Percentiles rank a stretch among this genome's conserved stretches.
These are phyloP conservation scores for Manis javanica DNA, from an alignment of 2,797 vertebrate species.

Conservation along the genomic window DNA sequence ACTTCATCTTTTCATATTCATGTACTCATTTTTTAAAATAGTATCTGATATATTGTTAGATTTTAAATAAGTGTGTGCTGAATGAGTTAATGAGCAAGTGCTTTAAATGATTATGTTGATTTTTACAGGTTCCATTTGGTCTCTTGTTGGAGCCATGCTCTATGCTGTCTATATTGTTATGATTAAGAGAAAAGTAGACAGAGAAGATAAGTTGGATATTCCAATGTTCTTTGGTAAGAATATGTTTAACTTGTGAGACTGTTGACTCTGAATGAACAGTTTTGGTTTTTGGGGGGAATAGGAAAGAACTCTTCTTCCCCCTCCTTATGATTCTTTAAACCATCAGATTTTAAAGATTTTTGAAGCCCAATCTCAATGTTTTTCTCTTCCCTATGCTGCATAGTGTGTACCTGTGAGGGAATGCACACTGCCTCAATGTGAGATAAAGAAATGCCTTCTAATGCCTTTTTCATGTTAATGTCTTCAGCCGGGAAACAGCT, in stretches of 20 bases:
- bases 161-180: conserved; percentile 98
- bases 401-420: not conserved
- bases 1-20: conserved; percentile 20
- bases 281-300: not conserved
- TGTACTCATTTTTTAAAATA: conserved; percentile 6
- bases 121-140: conserved; percentile 94
- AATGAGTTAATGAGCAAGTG: conserved; percentile 1
- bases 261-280: conserved; percentile 3
- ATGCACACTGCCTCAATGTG: not conserved
- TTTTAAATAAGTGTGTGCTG: conserved; percentile 3
- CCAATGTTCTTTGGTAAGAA: conserved; percentile 98
- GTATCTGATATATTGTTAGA: not conserved
- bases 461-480: not conserved
- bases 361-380: not conserved
- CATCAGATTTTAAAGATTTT: not conserved
- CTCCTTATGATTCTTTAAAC: not conserved
- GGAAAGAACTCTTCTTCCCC: accelerated
- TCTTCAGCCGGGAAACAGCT: conserved; percentile 29
- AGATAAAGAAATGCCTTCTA: not conserved
- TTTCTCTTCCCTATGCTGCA: not conserved
- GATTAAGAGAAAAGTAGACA: conserved; percentile 97
- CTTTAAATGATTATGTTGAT: conserved; percentile 51
- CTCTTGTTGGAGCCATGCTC: conserved; percentile 93
- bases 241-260: conserved; percentile 40
- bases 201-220: conserved; percentile 97